Conservation (phyloP, 2,888 invertebrate genomes). For the Sepiola atlantica region DNA sequence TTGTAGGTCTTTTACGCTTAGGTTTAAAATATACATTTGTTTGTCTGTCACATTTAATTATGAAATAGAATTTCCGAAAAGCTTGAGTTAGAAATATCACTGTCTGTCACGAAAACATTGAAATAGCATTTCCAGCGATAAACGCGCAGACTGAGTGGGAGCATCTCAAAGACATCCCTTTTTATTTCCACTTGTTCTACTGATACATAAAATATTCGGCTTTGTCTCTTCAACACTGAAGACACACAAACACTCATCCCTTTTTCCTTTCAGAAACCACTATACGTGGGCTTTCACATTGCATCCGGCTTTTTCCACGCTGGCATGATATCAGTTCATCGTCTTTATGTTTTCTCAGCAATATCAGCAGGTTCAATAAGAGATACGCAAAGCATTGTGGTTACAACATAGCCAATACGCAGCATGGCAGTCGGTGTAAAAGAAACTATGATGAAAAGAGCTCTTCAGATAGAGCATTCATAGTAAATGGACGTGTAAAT, state of each 20-base stretch:
- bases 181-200: too few relatives aligned
- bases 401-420: background rate
- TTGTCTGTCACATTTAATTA: too few relatives aligned
- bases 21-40: too few relatives aligned
- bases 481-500: background rate
- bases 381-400: background rate
- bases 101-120: too few relatives aligned
- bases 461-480: background rate
- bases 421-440: background rate
- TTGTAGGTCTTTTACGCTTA: too few relatives aligned
- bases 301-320: background rate
- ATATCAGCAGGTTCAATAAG: background rate
- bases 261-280: background rate
- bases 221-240: background rate
- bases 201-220: background rate
- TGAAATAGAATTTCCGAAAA: too few relatives aligned
- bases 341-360: background rate
- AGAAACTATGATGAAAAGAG: background rate
- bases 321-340: background rate
- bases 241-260: background rate
- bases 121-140: too few relatives aligned
- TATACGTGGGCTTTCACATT: background rate
- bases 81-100: too few relatives aligned
- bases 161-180: too few relatives aligned
- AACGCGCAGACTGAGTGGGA: too few relatives aligned